Evolutionary conservation across 2,888 invertebrate genomes (phyloP).

Genomic region (Cinara cedri): DNA sequence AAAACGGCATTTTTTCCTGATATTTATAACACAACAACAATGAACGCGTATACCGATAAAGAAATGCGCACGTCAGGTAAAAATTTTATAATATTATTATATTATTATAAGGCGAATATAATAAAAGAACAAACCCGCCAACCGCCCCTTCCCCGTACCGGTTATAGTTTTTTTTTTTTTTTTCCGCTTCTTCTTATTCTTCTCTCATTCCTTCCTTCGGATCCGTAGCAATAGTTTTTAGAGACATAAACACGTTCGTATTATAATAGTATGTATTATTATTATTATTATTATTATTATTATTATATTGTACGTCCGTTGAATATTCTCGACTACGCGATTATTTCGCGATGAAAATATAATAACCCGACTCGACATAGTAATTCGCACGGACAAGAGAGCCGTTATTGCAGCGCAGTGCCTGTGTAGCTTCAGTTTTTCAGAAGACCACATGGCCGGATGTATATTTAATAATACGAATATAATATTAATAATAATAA

Average conservation of each 20-base stretch:
- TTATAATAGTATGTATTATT: too few relatives aligned
- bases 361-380: background rate
- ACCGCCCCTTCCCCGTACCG: too few relatives aligned
- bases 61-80: slow-evolving; percentile 15
- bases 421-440: background rate
- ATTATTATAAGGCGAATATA: background rate
- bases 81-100: background rate
- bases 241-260: background rate
- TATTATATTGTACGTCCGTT: too few relatives aligned
- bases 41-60: slow-evolving; percentile 8
- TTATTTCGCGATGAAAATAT: background rate
- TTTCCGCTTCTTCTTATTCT: background rate
- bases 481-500: too few relatives aligned
- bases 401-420: background rate
- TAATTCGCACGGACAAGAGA: background rate
- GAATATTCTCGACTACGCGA: background rate
- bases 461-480: background rate
- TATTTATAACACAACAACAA: slow-evolving; percentile 13
- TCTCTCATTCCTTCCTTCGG: too few relatives aligned
- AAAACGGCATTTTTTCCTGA: slow-evolving; percentile 18
- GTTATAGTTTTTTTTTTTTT: slow-evolving; percentile 17
- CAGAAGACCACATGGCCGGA: background rate
- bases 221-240: too few relatives aligned
- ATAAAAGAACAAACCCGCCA: slow-evolving; percentile 20
- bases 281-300: too few relatives aligned